Evolutionary conservation across 2,888 invertebrate genomes (phyloP).

Genomic region (Crossocerus cetratus): DNA sequence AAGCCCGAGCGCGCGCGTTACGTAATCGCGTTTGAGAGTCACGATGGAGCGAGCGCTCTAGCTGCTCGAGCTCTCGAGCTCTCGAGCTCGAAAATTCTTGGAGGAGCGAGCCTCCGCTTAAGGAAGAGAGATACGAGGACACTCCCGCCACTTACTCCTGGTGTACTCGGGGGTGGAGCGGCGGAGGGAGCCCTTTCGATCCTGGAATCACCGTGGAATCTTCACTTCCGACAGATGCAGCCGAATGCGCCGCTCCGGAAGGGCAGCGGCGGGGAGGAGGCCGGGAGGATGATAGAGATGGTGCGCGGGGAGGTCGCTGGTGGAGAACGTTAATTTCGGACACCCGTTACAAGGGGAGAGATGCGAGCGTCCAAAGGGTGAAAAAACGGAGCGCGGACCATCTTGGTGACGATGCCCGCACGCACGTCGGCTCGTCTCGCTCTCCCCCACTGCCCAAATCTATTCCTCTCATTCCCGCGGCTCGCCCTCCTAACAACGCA

Average conservation of each 20-base stretch:
- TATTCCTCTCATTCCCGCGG: conserved; percentile 21
- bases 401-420: conserved; percentile 72
- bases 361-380: conserved; percentile 73
- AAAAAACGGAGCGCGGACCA: conserved; percentile 70
- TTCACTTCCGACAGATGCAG: conserved; percentile 55
- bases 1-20: not conserved
- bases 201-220: conserved; percentile 16
- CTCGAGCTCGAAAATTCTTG: conserved; percentile 16
- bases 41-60: conserved; percentile 23
- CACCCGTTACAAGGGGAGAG: conserved; percentile 70
- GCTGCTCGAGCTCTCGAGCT: too few species aligned
- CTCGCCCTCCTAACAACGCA: conserved; percentile 68
- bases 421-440: conserved; percentile 34
- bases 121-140: not conserved
- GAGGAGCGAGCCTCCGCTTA: not conserved
- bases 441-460: conserved; percentile 1
- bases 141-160: not conserved
- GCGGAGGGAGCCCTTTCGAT: not conserved
- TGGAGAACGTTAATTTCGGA: conserved; percentile 70
- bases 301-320: conserved; percentile 14
- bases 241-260: conserved; percentile 3
- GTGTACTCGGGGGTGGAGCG: not conserved
- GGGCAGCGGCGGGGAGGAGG: not conserved
- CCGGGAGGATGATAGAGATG: conserved; percentile 10
- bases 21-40: conserved; percentile 20